phyloP scores from a whole-genome alignment of 2,888 invertebrate genomes.

The Isotomurus palustris region DNA sequence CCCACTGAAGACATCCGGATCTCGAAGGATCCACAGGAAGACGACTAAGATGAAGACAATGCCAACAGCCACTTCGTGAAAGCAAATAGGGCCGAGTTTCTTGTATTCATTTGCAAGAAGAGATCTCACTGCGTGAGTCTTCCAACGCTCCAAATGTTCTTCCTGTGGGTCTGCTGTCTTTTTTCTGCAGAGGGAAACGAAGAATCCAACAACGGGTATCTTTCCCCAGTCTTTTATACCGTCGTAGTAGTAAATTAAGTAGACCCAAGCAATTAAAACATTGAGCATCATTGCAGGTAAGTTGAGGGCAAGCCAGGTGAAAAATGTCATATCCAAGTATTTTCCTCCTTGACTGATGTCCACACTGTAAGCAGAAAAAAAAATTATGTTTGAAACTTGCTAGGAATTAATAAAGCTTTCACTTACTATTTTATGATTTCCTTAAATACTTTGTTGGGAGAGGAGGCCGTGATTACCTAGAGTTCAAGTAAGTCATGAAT shows the following conservation, averaged over 20 bases:
- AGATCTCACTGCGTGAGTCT: conserved; percentile 7
- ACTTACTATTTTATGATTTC: conserved; percentile 27
- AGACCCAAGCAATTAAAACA: conserved; percentile 37
- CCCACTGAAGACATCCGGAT: conserved; percentile 31
- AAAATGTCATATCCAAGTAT: conserved; percentile 36
- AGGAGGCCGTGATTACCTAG: conserved; percentile 34
- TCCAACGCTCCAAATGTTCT: conserved; percentile 14
- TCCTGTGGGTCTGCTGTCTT: background rate
- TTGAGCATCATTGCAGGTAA: conserved; percentile 37
- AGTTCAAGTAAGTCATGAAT: background rate
- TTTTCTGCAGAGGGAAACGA: too few relatives aligned
- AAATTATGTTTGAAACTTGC: conserved; percentile 13
- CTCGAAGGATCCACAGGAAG: conserved; percentile 30
- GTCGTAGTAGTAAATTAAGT: conserved; percentile 33
- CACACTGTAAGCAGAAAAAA: conserved; percentile 19
- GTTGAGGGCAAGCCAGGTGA: conserved; percentile 43
- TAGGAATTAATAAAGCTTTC: conserved; percentile 25
- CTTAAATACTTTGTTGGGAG: conserved; percentile 39
- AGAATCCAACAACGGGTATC: background rate
- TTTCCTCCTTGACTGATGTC: conserved; percentile 38
- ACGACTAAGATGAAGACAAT: conserved; percentile 22
- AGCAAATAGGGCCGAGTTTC: conserved; percentile 31
- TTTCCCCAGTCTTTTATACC: conserved; percentile 26
- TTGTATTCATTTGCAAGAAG: conserved; percentile 26
- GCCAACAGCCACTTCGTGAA: conserved; percentile 32